These are phyloP conservation scores for Holothuria glaberrima DNA, from an alignment of 35 echinoderm and acorn worm species.

Conservation along the genomic window DNA sequence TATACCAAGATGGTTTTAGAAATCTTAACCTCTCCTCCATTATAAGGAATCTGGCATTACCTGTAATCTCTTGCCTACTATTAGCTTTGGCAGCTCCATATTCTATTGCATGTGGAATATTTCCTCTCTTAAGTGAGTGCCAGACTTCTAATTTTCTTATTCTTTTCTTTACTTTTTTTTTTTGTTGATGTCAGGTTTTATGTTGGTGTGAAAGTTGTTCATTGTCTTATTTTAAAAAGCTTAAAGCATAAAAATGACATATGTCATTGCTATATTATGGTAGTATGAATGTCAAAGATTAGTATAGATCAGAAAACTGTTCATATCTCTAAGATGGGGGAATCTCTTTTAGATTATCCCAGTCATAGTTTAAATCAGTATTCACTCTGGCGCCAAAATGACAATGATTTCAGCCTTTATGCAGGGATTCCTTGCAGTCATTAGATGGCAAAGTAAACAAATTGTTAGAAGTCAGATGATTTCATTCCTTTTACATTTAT, in stretches of 20 bases:
- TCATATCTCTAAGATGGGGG: background rate
- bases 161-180: too few species aligned
- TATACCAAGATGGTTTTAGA: constrained; percentile 97
- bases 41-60: constrained; percentile 73
- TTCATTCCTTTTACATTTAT: too few species aligned
- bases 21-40: constrained; percentile 90
- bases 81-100: constrained; percentile 83
- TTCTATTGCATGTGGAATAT: constrained; percentile 74
- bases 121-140: constrained; percentile 87
- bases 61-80: constrained; percentile 82
- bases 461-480: too few species aligned
- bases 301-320: background rate
- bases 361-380: background rate
- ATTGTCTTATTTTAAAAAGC: too few species aligned
- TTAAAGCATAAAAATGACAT: too few species aligned
- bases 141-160: too few species aligned
- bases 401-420: too few species aligned
- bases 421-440: too few species aligned
- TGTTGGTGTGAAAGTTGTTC: too few species aligned
- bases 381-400: too few species aligned
- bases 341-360: background rate
- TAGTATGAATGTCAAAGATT: background rate
- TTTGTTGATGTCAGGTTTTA: too few species aligned
- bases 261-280: background rate
- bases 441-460: too few species aligned